Evolutionary conservation across 2,797 vertebrate genomes (phyloP).

Genomic region (Scomberomorus guttatus): DNA sequence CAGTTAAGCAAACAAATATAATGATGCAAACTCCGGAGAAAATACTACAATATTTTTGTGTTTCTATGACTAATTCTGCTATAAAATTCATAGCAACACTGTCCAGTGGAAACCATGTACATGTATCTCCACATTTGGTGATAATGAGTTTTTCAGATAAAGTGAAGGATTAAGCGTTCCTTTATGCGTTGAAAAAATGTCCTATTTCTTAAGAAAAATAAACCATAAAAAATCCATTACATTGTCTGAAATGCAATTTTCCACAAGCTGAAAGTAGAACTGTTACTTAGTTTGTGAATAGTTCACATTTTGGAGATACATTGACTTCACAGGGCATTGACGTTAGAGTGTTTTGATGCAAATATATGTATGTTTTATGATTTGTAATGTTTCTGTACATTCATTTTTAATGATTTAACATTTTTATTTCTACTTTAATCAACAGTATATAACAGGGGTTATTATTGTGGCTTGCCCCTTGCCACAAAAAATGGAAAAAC

Average conservation of each 20-base stretch:
- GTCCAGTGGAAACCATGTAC: neutral
- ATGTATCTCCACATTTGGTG: neutral
- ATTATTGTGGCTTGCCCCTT: neutral
- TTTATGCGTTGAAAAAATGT: neutral
- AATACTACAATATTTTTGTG: neutral
- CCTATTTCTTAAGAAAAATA: neutral
- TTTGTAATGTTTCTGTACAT: neutral
- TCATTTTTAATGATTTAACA: neutral
- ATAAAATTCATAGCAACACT: neutral
- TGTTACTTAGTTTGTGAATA: neutral
- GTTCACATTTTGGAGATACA: neutral
- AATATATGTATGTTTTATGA: neutral
- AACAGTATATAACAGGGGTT: neutral
- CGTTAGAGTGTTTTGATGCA: neutral
- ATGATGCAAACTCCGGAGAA: neutral
- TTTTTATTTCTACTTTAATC: neutral
- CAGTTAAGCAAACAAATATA: conserved; percentile 10
- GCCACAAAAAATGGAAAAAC: neutral
- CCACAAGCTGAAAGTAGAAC: neutral
- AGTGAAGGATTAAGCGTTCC: neutral
- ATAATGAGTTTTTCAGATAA: neutral
- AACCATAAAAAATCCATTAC: neutral
- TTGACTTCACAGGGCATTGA: neutral
- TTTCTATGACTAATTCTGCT: neutral
- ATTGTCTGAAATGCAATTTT: neutral